A percentile compares a stretch with the other conserved stretches of the same genome.
phyloP scores from a whole-genome alignment of 2,113 vertebrate species.

The Mellivora capensis region DNA sequence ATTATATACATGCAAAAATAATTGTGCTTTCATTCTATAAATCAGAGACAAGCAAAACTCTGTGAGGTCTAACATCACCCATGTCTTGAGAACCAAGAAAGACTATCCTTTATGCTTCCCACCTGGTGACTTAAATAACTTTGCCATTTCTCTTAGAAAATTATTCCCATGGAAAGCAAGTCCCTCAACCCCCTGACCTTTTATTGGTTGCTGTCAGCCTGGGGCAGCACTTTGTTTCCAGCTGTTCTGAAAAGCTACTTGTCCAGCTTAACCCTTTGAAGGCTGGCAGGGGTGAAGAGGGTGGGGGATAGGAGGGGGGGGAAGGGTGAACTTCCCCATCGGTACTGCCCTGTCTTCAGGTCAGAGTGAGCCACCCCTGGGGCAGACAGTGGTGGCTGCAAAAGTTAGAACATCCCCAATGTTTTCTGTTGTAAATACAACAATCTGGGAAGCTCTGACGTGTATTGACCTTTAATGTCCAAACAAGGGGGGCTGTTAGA shows the following conservation, averaged over 20 bases:
- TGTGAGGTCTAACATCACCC: not conserved
- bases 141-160: conserved; percentile 56
- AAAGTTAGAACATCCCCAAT: not conserved
- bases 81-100: not conserved
- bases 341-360: not conserved
- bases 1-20: not conserved
- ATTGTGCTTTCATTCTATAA: conserved; percentile 20
- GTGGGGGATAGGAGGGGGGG: not conserved
- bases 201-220: conserved; percentile 48
- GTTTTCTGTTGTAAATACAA: not conserved
- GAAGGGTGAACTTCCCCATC: not conserved
- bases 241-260: conserved; percentile 52
- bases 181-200: conserved; percentile 63
- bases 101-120: conserved; percentile 24
- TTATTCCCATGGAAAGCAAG: conserved; percentile 60
- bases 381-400: not conserved
- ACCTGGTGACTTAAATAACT: conserved; percentile 67
- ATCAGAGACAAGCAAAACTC: not conserved
- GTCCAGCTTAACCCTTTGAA: conserved; percentile 58
- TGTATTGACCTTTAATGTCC: not conserved
- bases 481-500: not conserved
- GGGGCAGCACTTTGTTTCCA: conserved; percentile 58
- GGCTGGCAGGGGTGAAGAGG: not conserved
- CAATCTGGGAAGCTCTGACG: not conserved
- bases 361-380: not conserved